Base-by-base conservation (phyloP, 2,888 invertebrate species). In the Cerastis leucographa region DNA sequence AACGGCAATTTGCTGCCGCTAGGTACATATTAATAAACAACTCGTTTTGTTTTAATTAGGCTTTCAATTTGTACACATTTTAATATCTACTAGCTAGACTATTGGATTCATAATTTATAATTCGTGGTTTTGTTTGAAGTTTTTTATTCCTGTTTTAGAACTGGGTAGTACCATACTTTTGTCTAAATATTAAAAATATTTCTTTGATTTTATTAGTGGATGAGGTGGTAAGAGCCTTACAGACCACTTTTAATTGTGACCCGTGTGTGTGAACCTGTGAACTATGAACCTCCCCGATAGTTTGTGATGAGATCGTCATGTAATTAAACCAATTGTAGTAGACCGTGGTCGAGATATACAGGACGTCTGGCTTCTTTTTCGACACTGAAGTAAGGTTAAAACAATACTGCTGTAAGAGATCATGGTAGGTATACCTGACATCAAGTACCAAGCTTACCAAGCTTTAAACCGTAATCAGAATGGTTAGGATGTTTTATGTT, bases 41-140 rank as follows among this genome's bases (percentile, higher is more conserved):
- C 71, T 65, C 72, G 71, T 62, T 81, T 71, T 73, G 71, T 77
- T 83, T 81, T 81, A 84, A 85, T 86, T 85, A 82, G 75, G 54
- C 71, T 42, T 64, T 74, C 54, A 51, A 85, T 79, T 84, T 78
- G 67, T 75, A 59, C 40, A 70, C 42, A 81, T 76, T 76, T 81
- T 80, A 54, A 67, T 75, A 42, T 54, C 29, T 35, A 73, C 29
- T 59, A 71, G 62, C 25, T 74, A 72, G 40, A 61, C 29, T 67
- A 65, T 70, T 42, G 40, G 40, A 73, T 59, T 79, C 68, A 69
- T 76, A 65, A 65, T n/a, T n/a, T n/a, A n/a, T n/a, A 56, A 71
- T 72, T 74, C 61, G 42, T 67, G 62, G 40, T 66, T 25, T 42
- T 80, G 65, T 70, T 80, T 72, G 25, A 71, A n/a, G 40, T 78